A percentile compares a stretch with the other conserved stretches of the same genome.
Evolutionary conservation across 92 coral and sea anemone genomes (phyloP).

Genomic region (Micromussa lordhowensis): DNA sequence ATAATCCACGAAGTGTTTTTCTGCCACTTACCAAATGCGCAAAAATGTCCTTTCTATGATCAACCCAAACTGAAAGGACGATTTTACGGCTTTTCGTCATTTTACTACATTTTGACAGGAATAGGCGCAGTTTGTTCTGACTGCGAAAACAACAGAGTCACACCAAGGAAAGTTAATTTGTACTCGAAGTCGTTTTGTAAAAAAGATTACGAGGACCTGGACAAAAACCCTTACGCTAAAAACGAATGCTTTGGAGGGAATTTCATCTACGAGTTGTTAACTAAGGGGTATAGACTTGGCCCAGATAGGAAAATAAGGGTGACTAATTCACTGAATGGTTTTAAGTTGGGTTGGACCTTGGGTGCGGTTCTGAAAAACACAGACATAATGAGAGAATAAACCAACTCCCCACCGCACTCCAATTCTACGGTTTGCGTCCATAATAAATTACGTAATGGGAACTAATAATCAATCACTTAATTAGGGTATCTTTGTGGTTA

Average conservation of each 20-base stretch:
- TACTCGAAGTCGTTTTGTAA: slow-evolving; percentile 11
- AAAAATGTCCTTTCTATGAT: slow-evolving; percentile 49
- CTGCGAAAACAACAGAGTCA: slow-evolving; percentile 28
- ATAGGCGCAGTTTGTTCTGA: slow-evolving; percentile 45
- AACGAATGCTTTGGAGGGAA: slow-evolving; percentile 50
- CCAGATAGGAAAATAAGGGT: slow-evolving; percentile 12
- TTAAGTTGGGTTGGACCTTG: slow-evolving; percentile 67
- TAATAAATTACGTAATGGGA: too few relatives aligned
- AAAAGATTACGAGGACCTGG: slow-evolving; percentile 18
- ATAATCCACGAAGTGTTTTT: slow-evolving; percentile 48
- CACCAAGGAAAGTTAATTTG: background rate
- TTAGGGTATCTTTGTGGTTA: too few relatives aligned
- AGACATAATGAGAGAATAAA: background rate
- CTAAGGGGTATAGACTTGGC: slow-evolving; percentile 19
- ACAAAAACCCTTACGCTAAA: slow-evolving; percentile 14
- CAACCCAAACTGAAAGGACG: slow-evolving; percentile 63
- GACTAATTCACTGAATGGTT: slow-evolving; percentile 46
- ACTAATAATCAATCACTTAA: too few relatives aligned
- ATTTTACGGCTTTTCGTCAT: slow-evolving; percentile 49
- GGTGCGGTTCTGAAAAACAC: slow-evolving; percentile 56
- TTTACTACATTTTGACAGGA: slow-evolving; percentile 50
- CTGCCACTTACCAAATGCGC: slow-evolving; percentile 25
- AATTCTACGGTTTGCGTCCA: too few relatives aligned
- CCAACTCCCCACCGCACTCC: too few relatives aligned
- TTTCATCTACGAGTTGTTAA: slow-evolving; percentile 50